Percentiles rank a stretch among this genome's conserved stretches.
These are phyloP conservation scores for Nannospalax galili DNA, from an alignment of 2,113 vertebrate genomes.

Conservation along the genomic window DNA sequence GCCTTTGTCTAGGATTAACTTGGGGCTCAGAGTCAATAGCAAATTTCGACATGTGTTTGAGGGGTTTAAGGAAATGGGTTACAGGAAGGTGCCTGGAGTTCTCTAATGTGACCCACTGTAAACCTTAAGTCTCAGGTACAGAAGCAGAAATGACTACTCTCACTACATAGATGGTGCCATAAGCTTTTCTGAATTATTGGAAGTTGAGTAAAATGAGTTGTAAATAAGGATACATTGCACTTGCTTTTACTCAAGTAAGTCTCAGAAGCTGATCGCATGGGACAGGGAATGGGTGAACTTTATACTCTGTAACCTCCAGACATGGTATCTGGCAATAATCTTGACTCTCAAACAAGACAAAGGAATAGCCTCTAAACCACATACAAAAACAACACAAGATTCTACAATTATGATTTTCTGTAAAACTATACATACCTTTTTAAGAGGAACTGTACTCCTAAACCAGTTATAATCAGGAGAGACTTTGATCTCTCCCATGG, in stretches of 20 bases:
- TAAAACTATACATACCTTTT: conserved; percentile 90
- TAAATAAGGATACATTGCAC: conserved; percentile 19
- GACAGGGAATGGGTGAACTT: not conserved
- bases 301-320: not conserved
- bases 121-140: conserved; percentile 18
- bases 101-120: not conserved
- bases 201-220: conserved; percentile 23
- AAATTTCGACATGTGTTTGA: not conserved
- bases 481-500: conserved; percentile 99
- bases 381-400: not conserved
- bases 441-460: conserved; percentile 97
- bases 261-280: not conserved
- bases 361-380: conserved; percentile 13
- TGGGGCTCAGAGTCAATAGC: not conserved
- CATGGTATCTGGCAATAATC: not conserved
- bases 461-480: conserved; percentile 99
- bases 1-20: conserved; percentile 14
- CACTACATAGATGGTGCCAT: not conserved
- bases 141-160: conserved; percentile 5
- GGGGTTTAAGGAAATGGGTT: conserved; percentile 6
- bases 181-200: not conserved
- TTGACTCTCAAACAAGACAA: not conserved
- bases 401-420: not conserved
- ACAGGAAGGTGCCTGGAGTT: not conserved
- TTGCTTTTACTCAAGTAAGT: not conserved